Percentiles rank a stretch among this genome's conserved stretches.
Evolutionary conservation across 2,113 vertebrate genomes (phyloP).

Genomic region (Panurus biarmicus): DNA sequence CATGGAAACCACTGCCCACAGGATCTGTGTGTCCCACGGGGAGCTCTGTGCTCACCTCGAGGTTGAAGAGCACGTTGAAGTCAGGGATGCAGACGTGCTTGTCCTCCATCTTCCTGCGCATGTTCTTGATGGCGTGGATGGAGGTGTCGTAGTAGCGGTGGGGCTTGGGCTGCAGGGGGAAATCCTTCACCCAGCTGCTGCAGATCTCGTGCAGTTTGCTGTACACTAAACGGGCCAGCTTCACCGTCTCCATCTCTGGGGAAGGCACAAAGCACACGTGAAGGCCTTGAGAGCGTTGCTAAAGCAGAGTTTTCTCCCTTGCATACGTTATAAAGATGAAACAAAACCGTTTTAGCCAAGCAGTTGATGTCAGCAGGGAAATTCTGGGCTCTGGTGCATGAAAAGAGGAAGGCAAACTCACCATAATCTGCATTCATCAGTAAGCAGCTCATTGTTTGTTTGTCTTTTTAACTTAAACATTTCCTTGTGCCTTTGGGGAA

Average conservation of each 20-base stretch:
- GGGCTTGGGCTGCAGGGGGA: slow-evolving; percentile 84
- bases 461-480: slow-evolving; percentile 42
- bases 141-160: slow-evolving; percentile 95
- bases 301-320: slow-evolving; percentile 7
- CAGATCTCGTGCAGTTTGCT: slow-evolving; percentile 89
- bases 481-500: neutral
- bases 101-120: slow-evolving; percentile 99
- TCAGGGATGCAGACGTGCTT: slow-evolving; percentile 96
- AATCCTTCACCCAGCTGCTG: slow-evolving; percentile 90
- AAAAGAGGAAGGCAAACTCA: neutral
- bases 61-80: slow-evolving; percentile 95
- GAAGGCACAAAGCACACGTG: slow-evolving; percentile 48
- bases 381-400: slow-evolving; percentile 2
- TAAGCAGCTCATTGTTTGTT: slow-evolving; percentile 30
- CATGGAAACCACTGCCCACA: accelerated
- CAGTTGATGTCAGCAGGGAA: slow-evolving; percentile 17
- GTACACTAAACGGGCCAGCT: slow-evolving; percentile 85
- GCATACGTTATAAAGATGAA: slow-evolving; percentile 40
- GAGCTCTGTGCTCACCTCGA: slow-evolving; percentile 77
- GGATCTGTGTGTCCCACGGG: neutral
- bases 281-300: neutral
- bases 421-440: slow-evolving; percentile 20
- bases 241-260: slow-evolving; percentile 89
- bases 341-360: slow-evolving; percentile 27
- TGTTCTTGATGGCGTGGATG: slow-evolving; percentile 99